A percentile compares a stretch with the other conserved stretches of the same genome.
Conservation (phyloP, 1,140 invertebrate genomes). For the Caerostris darwini region DNA sequence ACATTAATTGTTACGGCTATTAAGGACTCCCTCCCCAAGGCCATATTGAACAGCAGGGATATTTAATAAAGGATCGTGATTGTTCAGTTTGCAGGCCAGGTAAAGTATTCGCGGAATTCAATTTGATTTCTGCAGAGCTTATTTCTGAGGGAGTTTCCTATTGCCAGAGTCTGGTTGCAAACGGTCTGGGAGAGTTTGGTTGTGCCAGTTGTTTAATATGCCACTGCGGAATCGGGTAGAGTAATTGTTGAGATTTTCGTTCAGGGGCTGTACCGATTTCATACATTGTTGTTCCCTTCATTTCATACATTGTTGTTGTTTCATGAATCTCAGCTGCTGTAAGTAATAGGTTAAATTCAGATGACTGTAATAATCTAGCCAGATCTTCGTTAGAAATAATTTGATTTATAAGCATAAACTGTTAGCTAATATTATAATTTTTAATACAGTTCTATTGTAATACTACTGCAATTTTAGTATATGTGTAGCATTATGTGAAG, state of each 20-base stretch:
- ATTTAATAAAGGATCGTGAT: slow-evolving; percentile 57
- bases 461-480: too few species aligned
- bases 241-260: neutral
- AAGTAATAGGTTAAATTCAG: neutral
- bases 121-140: slow-evolving; percentile 46
- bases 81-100: slow-evolving; percentile 14
- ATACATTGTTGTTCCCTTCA: too few species aligned
- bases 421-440: too few species aligned
- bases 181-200: neutral
- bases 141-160: slow-evolving; percentile 2
- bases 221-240: neutral
- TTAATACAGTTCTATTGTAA: too few species aligned
- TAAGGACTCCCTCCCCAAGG: neutral
- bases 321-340: neutral
- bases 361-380: neutral
- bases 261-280: too few species aligned
- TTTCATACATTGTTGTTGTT: too few species aligned
- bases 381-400: neutral
- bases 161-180: neutral
- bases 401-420: neutral
- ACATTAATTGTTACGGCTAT: slow-evolving; percentile 63
- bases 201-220: neutral
- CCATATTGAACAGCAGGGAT: slow-evolving; percentile 48
- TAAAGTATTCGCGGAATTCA: slow-evolving; percentile 35
- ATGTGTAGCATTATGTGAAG: too few species aligned